These are phyloP conservation scores for Machimus rusticus DNA, from an alignment of 2,888 invertebrate species.

Conservation along the genomic window DNA sequence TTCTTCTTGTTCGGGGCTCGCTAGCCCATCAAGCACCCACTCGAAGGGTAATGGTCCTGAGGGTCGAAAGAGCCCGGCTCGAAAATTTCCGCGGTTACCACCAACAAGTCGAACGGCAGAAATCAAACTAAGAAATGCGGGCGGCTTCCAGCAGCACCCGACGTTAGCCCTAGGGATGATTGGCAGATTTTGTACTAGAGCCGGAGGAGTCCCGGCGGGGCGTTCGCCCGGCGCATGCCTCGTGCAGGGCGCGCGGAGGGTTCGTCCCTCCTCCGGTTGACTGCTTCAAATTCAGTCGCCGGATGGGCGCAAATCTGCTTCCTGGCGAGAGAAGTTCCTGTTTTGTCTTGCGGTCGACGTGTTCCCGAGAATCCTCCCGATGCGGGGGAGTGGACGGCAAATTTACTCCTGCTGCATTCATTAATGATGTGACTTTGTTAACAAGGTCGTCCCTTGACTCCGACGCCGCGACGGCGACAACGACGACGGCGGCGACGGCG, in stretches of 20 bases:
- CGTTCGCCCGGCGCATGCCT: background rate
- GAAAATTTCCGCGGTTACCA: background rate
- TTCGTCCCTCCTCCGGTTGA: background rate
- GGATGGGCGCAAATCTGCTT: slow-evolving; percentile 18
- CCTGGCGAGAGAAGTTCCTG: background rate
- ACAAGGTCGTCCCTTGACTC: slow-evolving; percentile 22
- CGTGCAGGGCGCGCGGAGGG: background rate
- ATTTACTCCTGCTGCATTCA: background rate
- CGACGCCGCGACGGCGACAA: too few species aligned
- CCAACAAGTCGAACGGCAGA: background rate
- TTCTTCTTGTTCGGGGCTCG: background rate
- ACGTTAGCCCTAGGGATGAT: slow-evolving; percentile 7
- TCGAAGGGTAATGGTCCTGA: background rate
- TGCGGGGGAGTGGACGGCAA: background rate
- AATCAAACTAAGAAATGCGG: slow-evolving; percentile 9
- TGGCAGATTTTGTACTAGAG: slow-evolving; percentile 28
- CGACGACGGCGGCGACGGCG: background rate
- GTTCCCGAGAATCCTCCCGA: background rate
- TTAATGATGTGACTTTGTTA: slow-evolving; percentile 37
- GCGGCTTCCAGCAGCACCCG: background rate
- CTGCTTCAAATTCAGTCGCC: background rate
- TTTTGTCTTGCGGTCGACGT: background rate
- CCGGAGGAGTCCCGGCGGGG: background rate
- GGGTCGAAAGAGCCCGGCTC: background rate
- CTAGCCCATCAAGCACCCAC: background rate